A percentile compares a stretch with the other conserved stretches of the same genome.
Conservation (phyloP, 2,888 invertebrate genomes). For the Cataglyphis livida region DNA sequence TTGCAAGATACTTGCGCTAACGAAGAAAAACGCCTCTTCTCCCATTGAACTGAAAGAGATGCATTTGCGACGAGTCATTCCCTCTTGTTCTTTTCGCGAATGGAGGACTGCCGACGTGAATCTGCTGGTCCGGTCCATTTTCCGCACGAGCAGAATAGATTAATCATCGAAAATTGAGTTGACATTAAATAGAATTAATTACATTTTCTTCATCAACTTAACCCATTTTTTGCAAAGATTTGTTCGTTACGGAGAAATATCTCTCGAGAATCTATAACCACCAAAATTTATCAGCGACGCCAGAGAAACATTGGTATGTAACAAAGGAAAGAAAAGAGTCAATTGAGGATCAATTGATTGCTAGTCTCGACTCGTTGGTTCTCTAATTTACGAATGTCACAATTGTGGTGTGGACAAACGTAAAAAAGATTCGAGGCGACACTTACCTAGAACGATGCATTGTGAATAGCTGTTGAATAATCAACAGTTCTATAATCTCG, state of each 20-base stretch:
- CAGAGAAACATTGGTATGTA: neutral
- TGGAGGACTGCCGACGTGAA: neutral
- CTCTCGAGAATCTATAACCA: neutral
- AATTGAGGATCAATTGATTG: neutral
- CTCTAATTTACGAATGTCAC: constrained; percentile 20
- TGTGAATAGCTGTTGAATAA: constrained; percentile 30
- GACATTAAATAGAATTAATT: constrained; percentile 9
- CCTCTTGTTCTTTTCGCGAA: neutral
- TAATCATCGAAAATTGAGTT: neutral
- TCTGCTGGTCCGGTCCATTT: neutral
- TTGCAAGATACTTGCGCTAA: constrained; percentile 39
- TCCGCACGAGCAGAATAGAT: neutral
- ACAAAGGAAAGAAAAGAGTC: neutral
- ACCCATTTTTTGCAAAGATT: neutral
- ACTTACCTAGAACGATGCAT: constrained; percentile 17
- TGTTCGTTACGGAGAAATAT: neutral
- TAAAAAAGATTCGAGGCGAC: neutral
- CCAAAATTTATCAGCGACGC: neutral
- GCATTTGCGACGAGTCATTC: constrained; percentile 19
- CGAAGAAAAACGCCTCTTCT: neutral
- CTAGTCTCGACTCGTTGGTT: neutral
- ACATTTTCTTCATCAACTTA: neutral
- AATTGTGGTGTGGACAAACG: constrained; percentile 14
- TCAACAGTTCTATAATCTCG: constrained; percentile 39
- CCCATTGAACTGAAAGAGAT: constrained; percentile 32